Conservation (phyloP, 1,140 invertebrate species). For the Phymastichus coffea region DNA sequence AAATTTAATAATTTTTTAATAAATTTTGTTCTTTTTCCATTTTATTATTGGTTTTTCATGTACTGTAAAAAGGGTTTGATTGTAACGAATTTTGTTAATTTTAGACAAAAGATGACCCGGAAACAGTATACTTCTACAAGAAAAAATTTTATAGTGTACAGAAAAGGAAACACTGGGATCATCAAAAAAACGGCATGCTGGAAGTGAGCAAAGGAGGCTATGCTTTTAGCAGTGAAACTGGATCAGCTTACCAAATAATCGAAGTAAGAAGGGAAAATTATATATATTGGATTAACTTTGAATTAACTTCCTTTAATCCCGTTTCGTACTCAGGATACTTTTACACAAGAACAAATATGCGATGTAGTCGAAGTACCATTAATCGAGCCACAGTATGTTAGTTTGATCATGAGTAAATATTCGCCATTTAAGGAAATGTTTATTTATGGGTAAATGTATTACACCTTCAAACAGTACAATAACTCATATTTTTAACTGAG, state of each 20-base stretch:
- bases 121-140: slow-evolving; percentile 54
- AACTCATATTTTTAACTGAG: slow-evolving; percentile 10
- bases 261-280: slow-evolving; percentile 32
- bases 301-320: background rate
- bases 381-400: slow-evolving; percentile 28
- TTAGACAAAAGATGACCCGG: slow-evolving; percentile 1
- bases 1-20: slow-evolving; percentile 4
- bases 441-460: slow-evolving; percentile 38
- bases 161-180: slow-evolving; percentile 16
- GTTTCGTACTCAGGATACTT: slow-evolving; percentile 35
- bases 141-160: slow-evolving; percentile 45
- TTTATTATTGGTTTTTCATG: background rate
- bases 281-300: background rate
- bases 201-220: slow-evolving; percentile 52
- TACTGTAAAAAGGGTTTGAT: no score
- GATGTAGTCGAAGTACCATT: slow-evolving; percentile 41
- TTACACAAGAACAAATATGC: slow-evolving; percentile 43
- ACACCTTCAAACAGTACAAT: no score
- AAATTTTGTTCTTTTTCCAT: slow-evolving; percentile 44
- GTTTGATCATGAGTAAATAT: slow-evolving; percentile 35
- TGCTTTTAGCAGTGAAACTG: slow-evolving; percentile 63
- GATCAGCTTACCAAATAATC: slow-evolving; percentile 61
- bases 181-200: slow-evolving; percentile 45
- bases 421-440: slow-evolving; percentile 46
- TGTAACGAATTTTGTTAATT: no score